A percentile compares a stretch with the other conserved stretches of the same genome.
Evolutionary conservation across 2,888 invertebrate species (phyloP).

Genomic region (Punctoribates punctum): DNA sequence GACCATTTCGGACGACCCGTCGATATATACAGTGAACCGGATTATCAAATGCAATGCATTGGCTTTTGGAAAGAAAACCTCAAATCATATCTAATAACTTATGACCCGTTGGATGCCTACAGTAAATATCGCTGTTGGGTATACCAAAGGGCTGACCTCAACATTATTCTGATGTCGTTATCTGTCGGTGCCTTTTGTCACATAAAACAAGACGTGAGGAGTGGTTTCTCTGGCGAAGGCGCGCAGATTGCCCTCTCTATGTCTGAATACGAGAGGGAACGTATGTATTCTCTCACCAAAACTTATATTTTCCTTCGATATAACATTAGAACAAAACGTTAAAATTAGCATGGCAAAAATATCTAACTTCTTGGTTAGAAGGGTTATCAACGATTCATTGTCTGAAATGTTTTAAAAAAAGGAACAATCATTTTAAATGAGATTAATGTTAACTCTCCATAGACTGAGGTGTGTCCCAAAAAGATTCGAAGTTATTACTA

Average conservation of each 20-base stretch:
- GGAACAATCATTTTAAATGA: no score
- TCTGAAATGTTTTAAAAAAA: no score
- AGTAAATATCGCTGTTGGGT: constrained; percentile 97
- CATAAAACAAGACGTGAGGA: constrained; percentile 80
- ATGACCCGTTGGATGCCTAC: constrained; percentile 90
- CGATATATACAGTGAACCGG: constrained; percentile 93
- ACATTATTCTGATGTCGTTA: constrained; percentile 75
- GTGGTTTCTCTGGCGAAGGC: constrained; percentile 82
- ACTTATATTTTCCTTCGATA: constrained; percentile 33
- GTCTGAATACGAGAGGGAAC: constrained; percentile 85
- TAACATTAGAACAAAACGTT: no score
- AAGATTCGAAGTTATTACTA: neutral
- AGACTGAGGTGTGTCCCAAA: no score
- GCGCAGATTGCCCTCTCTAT: constrained; percentile 79
- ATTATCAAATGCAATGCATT: constrained; percentile 94
- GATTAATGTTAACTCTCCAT: no score
- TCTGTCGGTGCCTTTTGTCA: constrained; percentile 89
- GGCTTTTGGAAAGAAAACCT: constrained; percentile 98
- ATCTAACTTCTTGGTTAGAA: no score
- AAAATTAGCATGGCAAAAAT: no score
- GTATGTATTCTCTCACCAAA: constrained; percentile 58
- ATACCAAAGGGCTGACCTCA: constrained; percentile 89
- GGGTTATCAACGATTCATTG: no score
- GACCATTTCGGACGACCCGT: constrained; percentile 90
- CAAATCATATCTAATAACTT: constrained; percentile 90